Evolutionary conservation across 1,140 invertebrate species (phyloP).

Genomic region (Uloborus diversus): DNA sequence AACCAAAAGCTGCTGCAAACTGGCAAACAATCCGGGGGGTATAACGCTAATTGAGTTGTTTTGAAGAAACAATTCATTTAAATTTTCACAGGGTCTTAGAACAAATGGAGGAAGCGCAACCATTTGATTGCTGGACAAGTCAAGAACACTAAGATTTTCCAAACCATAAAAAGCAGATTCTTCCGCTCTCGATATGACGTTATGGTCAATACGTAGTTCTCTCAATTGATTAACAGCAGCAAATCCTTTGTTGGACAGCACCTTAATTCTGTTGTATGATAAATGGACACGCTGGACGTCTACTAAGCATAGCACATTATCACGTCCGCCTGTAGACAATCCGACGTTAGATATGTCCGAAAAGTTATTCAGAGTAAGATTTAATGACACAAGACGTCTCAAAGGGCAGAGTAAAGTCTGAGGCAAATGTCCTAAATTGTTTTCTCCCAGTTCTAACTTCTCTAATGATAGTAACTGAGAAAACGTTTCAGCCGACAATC

Average conservation of each 20-base stretch:
- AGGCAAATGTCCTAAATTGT: conserved; percentile 82
- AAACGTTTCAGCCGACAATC: conserved; percentile 78
- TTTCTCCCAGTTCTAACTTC: conserved; percentile 81
- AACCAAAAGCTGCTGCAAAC: conserved; percentile 80
- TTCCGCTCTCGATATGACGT: conserved; percentile 81
- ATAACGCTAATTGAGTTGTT: conserved; percentile 84
- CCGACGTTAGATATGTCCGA: conserved; percentile 78
- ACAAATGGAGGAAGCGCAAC: conserved; percentile 79
- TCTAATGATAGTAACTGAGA: conserved; percentile 75
- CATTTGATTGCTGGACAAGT: conserved; percentile 84
- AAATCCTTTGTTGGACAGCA: conserved; percentile 68
- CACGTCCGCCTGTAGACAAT: conserved; percentile 64
- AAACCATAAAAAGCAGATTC: conserved; percentile 80
- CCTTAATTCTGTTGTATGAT: conserved; percentile 75
- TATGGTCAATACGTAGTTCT: conserved; percentile 80
- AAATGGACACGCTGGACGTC: conserved; percentile 83
- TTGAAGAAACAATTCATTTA: conserved; percentile 86
- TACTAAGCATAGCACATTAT: conserved; percentile 41
- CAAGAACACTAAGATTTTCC: conserved; percentile 78
- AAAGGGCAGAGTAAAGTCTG: conserved; percentile 78
- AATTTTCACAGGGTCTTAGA: conserved; percentile 78
- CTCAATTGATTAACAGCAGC: conserved; percentile 54
- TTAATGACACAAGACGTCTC: conserved; percentile 55
- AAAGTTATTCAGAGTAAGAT: conserved; percentile 76
- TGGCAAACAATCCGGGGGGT: conserved; percentile 79